Conservation (phyloP, 2,888 invertebrate species). For the Caenorhabditis sp. region DNA sequence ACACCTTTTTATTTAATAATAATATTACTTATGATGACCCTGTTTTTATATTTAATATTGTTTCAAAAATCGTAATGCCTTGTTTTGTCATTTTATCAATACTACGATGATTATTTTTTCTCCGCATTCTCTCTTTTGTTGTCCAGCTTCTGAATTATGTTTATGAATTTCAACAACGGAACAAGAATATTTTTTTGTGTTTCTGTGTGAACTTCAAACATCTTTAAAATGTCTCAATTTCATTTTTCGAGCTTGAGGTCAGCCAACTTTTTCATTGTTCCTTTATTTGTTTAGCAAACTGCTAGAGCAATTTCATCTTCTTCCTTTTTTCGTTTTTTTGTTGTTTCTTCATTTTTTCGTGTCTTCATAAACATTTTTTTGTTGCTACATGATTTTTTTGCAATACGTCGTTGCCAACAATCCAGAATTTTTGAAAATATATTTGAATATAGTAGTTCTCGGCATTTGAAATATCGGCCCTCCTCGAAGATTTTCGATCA, state of each 20-base stretch:
- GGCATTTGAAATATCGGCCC: background rate
- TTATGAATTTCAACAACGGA: background rate
- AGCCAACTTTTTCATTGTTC: slow-evolving; percentile 36
- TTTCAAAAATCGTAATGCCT: background rate
- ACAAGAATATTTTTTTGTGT: too few relatives aligned
- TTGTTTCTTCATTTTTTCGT: slow-evolving; percentile 29
- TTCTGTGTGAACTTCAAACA: background rate
- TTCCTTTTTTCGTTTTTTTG: slow-evolving; percentile 1
- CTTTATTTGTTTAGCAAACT: slow-evolving; percentile 40
- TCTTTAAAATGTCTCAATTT: slow-evolving; percentile 27
- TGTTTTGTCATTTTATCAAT: background rate
- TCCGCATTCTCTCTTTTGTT: background rate
- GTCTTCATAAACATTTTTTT: slow-evolving; percentile 22
- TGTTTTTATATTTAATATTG: too few relatives aligned
- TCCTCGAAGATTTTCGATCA: background rate
- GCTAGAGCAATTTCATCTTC: slow-evolving; percentile 8
- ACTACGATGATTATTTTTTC: background rate
- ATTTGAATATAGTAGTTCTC: background rate
- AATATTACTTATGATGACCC: too few relatives aligned
- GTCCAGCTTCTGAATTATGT: background rate
- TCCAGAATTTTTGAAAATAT: too few relatives aligned
- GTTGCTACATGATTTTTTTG: background rate
- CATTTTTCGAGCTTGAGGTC: slow-evolving; percentile 28
- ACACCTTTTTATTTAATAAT: too few relatives aligned
- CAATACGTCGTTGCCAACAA: background rate